Percentiles rank a stretch among this genome's conserved stretches.
Evolutionary conservation across 1,140 invertebrate genomes (phyloP).

Genomic region (Ganaspis sp.): DNA sequence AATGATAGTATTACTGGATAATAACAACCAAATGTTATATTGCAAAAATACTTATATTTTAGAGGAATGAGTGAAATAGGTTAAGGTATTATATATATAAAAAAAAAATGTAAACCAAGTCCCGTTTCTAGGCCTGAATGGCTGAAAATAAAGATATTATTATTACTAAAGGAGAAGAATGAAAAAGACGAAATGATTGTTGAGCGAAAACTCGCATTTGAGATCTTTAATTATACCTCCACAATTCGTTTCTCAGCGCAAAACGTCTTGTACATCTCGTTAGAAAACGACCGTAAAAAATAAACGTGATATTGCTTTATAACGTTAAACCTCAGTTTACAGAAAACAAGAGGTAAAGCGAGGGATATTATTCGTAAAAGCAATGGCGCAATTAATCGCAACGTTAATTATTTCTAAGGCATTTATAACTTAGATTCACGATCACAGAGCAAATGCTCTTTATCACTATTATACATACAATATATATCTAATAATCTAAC

Average conservation of each 20-base stretch:
- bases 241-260: constrained; percentile 31
- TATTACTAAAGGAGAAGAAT: neutral
- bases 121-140: too few species aligned
- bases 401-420: constrained; percentile 21
- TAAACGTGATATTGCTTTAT: constrained; percentile 39
- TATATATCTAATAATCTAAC: constrained; percentile 14
- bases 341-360: neutral
- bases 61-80: too few species aligned
- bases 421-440: constrained; percentile 13
- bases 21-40: too few species aligned
- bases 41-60: too few species aligned
- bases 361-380: neutral
- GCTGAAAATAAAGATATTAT: too few species aligned
- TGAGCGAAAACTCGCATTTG: constrained; percentile 54
- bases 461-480: constrained; percentile 15
- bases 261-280: constrained; percentile 23
- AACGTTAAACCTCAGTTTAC: neutral
- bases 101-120: too few species aligned
- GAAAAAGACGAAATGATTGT: neutral
- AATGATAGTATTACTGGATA: too few species aligned
- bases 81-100: too few species aligned
- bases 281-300: constrained; percentile 44
- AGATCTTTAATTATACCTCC: constrained; percentile 52
- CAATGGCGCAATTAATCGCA: constrained; percentile 29
- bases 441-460: constrained; percentile 25